Evolutionary conservation across 35 echinoderm and acorn worm genomes (phyloP).

Genomic region (Apostichopus parvimensis): DNA sequence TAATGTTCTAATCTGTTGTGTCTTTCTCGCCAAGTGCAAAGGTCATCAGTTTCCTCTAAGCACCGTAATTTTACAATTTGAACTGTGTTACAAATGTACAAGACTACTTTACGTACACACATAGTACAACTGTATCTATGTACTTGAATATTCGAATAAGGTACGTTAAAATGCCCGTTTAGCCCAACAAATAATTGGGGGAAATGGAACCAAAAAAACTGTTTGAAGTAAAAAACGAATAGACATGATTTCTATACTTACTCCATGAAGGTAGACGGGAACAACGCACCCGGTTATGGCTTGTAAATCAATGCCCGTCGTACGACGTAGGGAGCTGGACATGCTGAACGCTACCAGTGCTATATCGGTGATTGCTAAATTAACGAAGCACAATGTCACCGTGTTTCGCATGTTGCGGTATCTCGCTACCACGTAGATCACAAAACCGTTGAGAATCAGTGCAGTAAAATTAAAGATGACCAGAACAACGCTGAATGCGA

Average conservation of each 20-base stretch:
- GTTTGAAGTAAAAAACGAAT: too few species aligned
- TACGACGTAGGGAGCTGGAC: conserved; percentile 40
- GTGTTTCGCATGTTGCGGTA: conserved; percentile 32
- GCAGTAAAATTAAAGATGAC: conserved; percentile 14
- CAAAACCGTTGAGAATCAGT: conserved; percentile 31
- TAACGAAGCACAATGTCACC: conserved; percentile 30
- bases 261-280: conserved; percentile 33
- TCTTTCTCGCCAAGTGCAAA: too few species aligned
- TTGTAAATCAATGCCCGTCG: conserved; percentile 5
- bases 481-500: conserved; percentile 22
- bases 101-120: too few species aligned
- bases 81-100: too few species aligned
- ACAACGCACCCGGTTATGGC: conserved; percentile 31
- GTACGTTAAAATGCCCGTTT: too few species aligned
- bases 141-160: too few species aligned
- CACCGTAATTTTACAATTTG: too few species aligned
- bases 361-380: conserved; percentile 46
- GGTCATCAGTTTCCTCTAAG: too few species aligned
- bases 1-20: too few species aligned
- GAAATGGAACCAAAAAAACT: too few species aligned
- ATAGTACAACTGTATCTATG: too few species aligned
- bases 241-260: not conserved
- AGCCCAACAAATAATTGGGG: too few species aligned
- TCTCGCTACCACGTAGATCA: conserved; percentile 32
- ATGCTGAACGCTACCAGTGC: conserved; percentile 31